Evolutionary conservation across 2,797 vertebrate genomes (phyloP).

Genomic region (Poecile montanus): DNA sequence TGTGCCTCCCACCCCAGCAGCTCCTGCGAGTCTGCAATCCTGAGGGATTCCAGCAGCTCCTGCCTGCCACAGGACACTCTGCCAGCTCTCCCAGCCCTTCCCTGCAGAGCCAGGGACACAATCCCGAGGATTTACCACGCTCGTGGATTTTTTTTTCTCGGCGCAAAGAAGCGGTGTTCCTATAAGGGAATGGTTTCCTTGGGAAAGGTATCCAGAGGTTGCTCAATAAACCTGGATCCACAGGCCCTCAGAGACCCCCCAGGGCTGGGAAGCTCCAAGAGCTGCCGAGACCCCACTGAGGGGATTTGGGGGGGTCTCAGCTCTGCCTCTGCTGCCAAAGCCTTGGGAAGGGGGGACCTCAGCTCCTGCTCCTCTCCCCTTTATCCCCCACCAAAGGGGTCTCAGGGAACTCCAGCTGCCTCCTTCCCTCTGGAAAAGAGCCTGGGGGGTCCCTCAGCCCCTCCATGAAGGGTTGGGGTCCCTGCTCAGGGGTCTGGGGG

Average conservation of each 20-base stretch:
- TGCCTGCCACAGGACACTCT: accelerated
- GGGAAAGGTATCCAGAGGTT: background rate
- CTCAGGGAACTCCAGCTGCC: background rate
- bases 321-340: background rate
- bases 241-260: accelerated
- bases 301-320: background rate
- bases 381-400: background rate
- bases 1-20: background rate
- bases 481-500: no score
- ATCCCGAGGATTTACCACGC: accelerated
- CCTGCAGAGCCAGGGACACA: background rate
- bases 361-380: background rate
- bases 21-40: background rate
- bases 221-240: background rate
- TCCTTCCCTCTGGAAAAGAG: background rate
- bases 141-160: accelerated
- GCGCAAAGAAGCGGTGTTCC: background rate
- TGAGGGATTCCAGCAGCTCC: background rate
- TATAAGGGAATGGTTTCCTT: background rate
- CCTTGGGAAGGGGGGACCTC: background rate
- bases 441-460: no score
- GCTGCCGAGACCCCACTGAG: background rate
- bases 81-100: background rate
- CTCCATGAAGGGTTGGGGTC: background rate
- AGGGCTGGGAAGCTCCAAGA: background rate